Evolutionary conservation across 2,113 vertebrate genomes (phyloP), one percentile per base, ranked within the genome.

Genomic region (Harpagus bidentatus): DNA sequence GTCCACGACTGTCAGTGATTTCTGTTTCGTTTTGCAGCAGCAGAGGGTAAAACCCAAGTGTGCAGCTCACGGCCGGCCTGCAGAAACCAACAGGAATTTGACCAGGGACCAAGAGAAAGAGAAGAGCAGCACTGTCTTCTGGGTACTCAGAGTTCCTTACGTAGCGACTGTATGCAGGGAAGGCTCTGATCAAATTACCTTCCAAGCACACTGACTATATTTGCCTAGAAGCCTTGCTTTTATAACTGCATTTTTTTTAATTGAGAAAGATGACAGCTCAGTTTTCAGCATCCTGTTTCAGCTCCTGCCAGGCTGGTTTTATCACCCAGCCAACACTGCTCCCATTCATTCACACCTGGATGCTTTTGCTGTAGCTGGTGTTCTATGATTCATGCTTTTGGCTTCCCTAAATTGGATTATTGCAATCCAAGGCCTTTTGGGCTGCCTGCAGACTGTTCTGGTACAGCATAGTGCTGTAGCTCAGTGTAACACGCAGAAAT

Each of bases 31-130:
- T n/a, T 23, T 14, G 45, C 28, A 10, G 43, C 56, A 45, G 42
- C 1, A 3, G 34, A 22, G 50, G 56, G 43, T 38, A 23, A 43
- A 50, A 10, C 29, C 29, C 23, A 6, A 9, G 26, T n/a, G 3
- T 0, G 2, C 10, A 16, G 70, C 48, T 18, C 61, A 3, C 0
- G 6, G 36, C 36, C 4, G 1, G 36, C 1, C 1, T 4, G 8
- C 22, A 34, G 73, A 21, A 22, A 31, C 20, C 42, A 25, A 4
- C 4, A 2, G 69, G 36, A 56, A 21, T 15, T 20, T 18, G 71
- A 29, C 7, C 28, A 11, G 52, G 45, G 31, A 77, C 17, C 45
- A 34, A 43, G 32, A 16, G 38, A 48, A 40, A 11, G 34, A n/a
- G 71, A 40, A 52, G 70, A 83, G 66, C 81, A 58, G 34, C 5